Percentiles rank a stretch among this genome's conserved stretches.
These are phyloP conservation scores for Brachionus manjavacas DNA, from an alignment of 1,140 invertebrate species.

Conservation along the genomic window DNA sequence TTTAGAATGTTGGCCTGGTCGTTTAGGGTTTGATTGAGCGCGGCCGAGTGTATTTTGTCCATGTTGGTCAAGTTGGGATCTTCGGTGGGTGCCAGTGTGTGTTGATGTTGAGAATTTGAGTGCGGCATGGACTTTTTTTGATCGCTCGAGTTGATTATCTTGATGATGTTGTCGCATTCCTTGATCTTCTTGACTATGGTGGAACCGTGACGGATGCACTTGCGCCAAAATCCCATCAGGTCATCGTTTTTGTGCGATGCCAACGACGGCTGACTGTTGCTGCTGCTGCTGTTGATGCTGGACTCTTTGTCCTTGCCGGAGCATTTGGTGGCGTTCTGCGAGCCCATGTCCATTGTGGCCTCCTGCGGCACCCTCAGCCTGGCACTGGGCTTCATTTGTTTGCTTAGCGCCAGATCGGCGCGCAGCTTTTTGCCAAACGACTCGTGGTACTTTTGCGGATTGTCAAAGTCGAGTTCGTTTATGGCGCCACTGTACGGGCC, in stretches of 20 bases:
- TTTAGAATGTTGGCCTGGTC: not conserved
- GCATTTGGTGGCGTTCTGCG: not conserved
- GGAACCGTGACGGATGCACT: not conserved
- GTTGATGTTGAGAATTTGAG: not conserved
- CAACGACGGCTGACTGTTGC: not conserved
- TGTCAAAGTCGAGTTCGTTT: constrained; percentile 20
- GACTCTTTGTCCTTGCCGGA: constrained; percentile 6
- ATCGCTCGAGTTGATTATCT: not conserved
- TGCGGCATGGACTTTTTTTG: not conserved
- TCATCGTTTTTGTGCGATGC: not conserved
- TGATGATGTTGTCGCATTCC: constrained; percentile 1
- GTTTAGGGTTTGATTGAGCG: not conserved
- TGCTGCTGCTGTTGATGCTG: not conserved
- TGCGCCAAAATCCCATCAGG: constrained; percentile 17
- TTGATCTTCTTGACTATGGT: constrained; percentile 2
- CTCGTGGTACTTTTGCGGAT: constrained; percentile 31
- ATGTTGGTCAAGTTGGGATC: not conserved
- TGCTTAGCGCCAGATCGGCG: not conserved
- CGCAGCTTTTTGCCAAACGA: constrained; percentile 24
- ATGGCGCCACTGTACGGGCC: not conserved
- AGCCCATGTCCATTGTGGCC: not conserved
- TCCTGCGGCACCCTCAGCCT: too few species aligned
- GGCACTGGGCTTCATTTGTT: not conserved
- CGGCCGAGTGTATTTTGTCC: not conserved
- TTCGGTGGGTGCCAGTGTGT: not conserved